Base-by-base conservation (phyloP, 2,888 invertebrate genomes). In the Perithous albicinctus region DNA sequence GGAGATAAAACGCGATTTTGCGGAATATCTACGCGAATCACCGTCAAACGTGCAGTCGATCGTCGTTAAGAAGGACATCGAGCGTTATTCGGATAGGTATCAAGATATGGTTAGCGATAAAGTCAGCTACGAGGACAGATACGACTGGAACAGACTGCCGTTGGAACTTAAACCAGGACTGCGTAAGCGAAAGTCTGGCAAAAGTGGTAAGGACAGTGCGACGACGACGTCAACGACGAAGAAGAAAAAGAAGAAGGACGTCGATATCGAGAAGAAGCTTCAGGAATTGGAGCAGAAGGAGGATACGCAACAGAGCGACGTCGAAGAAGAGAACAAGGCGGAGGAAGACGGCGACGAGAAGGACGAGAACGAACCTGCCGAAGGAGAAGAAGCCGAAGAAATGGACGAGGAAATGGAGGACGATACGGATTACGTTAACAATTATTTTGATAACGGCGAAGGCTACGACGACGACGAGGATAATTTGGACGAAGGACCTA, bases 361-460 rank as follows among this genome's bases (percentile, higher is more conserved):
- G 46, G 94, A 94, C n/a, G 93, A 92, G 0, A 94, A 93, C 77
- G 94, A 94, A 43, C 94, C 94, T 2, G 87, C 89, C 2, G 95
- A 95, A 59, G 94, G 94, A 54, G 94, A 95, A 78, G 95, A 95
- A 80, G 94, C 94, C 66, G 96, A 96, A 64, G 96, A 96, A 86
- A 91, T 94, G 7, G 97, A 97, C 88, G 96, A 97, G 89, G 97
- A 97, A 92, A 96, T 97, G 94, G 97, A 97, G 90, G 97, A 97
- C 89, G 97, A 97, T 20, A 97, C 97, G 23, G 97, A 97, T 91
- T 97, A 97, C 90, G 96, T 96, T 0, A 96, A 97, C 87, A 97
- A 96, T 90, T 97, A 97, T 91, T 97, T 97, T 92, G 97, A 97
- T 91, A 97, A 97, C 92, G 97, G 97, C 0, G 97, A 97, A 93